Conservation (phyloP, 1,140 invertebrate genomes). For the Holotrichia oblita region DNA sequence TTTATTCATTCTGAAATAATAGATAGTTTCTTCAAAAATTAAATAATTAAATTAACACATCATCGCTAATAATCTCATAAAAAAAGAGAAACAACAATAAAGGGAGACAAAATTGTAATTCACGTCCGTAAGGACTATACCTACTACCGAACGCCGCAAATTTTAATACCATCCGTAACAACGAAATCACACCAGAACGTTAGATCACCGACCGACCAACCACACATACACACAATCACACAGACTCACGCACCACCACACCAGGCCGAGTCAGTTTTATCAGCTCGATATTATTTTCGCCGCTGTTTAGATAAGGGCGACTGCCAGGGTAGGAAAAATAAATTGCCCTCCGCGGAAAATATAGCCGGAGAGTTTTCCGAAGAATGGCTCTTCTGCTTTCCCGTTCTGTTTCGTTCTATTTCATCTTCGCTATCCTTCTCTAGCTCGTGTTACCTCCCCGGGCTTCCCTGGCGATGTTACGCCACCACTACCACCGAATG, state of each 20-base stretch:
- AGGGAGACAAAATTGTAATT: too few relatives aligned
- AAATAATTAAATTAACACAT: too few relatives aligned
- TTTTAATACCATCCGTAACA: background rate
- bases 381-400: conserved; percentile 50
- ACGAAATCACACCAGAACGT: background rate
- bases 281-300: conserved; percentile 63
- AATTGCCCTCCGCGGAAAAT: conserved; percentile 62
- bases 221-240: background rate
- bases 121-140: too few relatives aligned
- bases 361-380: conserved; percentile 60
- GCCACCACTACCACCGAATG: background rate
- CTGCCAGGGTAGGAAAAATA: conserved; percentile 61
- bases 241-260: background rate
- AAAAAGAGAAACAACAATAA: too few relatives aligned
- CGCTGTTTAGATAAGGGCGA: conserved; percentile 62
- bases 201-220: background rate
- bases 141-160: background rate
- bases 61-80: too few relatives aligned
- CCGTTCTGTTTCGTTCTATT: background rate
- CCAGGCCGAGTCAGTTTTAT: conserved; percentile 55
- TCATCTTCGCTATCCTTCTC: background rate
- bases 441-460: background rate
- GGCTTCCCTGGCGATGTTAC: background rate
- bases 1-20: too few relatives aligned
- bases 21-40: too few relatives aligned